Conservation (phyloP, 2,888 invertebrate genomes). For the Amphimallon solstitiale region DNA sequence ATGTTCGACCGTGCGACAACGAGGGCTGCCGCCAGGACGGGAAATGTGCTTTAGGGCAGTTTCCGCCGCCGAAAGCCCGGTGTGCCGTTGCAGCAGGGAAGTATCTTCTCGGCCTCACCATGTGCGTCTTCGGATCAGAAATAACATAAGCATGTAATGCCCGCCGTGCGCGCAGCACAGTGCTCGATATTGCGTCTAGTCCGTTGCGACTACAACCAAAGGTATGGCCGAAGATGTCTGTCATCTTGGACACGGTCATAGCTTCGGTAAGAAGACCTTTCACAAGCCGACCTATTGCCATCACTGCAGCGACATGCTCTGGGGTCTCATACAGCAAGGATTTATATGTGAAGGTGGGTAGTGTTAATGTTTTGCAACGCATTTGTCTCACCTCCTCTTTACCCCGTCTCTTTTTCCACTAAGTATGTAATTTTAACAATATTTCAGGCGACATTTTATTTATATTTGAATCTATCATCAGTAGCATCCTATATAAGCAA, state of each 20-base stretch:
- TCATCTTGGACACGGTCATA: constrained; percentile 79
- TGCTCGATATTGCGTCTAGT: constrained; percentile 11
- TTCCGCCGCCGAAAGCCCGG: constrained; percentile 2
- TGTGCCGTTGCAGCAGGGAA: constrained; percentile 40
- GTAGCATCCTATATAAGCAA: too few species aligned
- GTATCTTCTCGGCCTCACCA: constrained; percentile 63
- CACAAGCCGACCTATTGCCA: constrained; percentile 99
- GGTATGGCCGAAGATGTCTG: constrained; percentile 28
- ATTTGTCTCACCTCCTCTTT: too few species aligned
- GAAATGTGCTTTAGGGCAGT: constrained; percentile 58
- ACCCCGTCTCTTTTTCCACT: too few species aligned
- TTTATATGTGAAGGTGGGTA: constrained; percentile 98
- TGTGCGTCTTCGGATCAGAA: constrained; percentile 70
- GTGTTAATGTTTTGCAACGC: constrained; percentile 11
- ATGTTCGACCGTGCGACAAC: constrained; percentile 48
- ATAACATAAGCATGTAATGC: constrained; percentile 62
- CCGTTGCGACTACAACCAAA: constrained; percentile 28
- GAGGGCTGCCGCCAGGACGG: constrained; percentile 46
- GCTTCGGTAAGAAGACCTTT: constrained; percentile 99
- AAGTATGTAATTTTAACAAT: too few species aligned
- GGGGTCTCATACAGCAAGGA: constrained; percentile 99
- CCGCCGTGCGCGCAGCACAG: constrained; percentile 10
- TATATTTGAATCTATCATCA: too few species aligned
- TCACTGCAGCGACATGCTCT: constrained; percentile 99
- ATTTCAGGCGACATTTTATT: too few species aligned